Base-by-base conservation (phyloP, 2,113 vertebrate species). In the Myiozetetes cayanensis region DNA sequence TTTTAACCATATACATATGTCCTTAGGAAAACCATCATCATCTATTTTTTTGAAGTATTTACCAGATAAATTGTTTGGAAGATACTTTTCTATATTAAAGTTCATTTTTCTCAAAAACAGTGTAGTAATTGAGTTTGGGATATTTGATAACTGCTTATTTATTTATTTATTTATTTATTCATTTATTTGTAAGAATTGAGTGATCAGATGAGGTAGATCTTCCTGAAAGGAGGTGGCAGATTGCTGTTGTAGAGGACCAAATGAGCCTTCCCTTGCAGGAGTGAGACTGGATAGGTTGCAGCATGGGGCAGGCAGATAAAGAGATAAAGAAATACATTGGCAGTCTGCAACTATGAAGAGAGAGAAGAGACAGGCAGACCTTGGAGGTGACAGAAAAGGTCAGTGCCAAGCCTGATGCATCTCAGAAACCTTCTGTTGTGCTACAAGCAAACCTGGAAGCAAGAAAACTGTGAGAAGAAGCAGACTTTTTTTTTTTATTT, bases 291-390 rank as follows among this genome's bases (percentile, higher is more conserved):
- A 8, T 33, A 27, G 6, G 6, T 20, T 2, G 0, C 24, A 74
- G 20, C 23, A 10, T 3, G 17, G 7, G 30, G 8, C 33, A 65
- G 44, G 19, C 14, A 72, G 33, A 55, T 37, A 37, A 13, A 68
- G 33, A 73, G 41, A 18, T 18, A 14, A 66, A 59, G 50, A 35
- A 50, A 12, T 9, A 1, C 0, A 0, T 9, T 16, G 15, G 19
- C 58, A 80, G 9, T 19, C 50, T 79, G 21, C 30, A 65, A 1
- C 44, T 74, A 1, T 27, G 50, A 37, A 46, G 17, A 31, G 43
- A 14, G 24, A 67, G 43, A 67, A 83, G 16, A 73, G 47, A 49
- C 39, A 74, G 39, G 70, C 37, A 31, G 46, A 88, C 13, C 39
- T 61, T 43, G 31, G 46, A 58, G 10, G 62, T 49, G 31, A 7